A percentile compares a stretch with the other conserved stretches of the same genome.
Evolutionary conservation across 2,113 vertebrate species (phyloP).

Genomic region (Psilopsiagon aymara): DNA sequence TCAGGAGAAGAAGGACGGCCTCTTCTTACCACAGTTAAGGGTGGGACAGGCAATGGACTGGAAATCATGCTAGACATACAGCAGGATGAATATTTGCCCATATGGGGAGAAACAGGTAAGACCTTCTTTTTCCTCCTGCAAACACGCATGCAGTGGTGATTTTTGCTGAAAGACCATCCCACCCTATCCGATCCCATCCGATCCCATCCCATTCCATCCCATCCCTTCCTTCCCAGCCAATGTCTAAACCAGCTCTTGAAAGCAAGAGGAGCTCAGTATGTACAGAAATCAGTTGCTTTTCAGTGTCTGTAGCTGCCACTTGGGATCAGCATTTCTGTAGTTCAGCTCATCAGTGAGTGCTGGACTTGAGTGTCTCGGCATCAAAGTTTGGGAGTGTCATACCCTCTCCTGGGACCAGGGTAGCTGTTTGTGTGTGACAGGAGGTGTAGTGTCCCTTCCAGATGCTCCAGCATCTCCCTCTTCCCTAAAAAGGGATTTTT

Average conservation of each 20-base stretch:
- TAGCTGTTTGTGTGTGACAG: not conserved
- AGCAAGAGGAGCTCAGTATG: not conserved
- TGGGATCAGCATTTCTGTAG: not conserved
- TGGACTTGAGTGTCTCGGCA: not conserved
- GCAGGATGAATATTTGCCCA: conserved; percentile 89
- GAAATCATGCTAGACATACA: conserved; percentile 99
- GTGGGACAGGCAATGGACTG: conserved; percentile 95
- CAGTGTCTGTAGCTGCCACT: accelerated
- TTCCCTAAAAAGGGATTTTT: not conserved
- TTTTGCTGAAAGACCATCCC: not conserved
- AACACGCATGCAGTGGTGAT: not conserved
- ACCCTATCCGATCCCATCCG: not conserved
- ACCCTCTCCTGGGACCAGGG: not conserved
- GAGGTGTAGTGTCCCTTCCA: not conserved
- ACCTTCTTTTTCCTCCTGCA: not conserved
- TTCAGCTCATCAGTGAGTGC: not conserved
- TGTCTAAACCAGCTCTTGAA: not conserved
- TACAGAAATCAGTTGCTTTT: not conserved
- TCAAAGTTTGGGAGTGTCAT: not conserved
- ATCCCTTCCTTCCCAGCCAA: not conserved
- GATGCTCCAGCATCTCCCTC: not conserved
- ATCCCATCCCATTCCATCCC: too few relatives aligned
- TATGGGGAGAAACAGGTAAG: conserved; percentile 87
- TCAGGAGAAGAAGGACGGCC: conserved; percentile 93
- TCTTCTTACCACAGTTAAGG: conserved; percentile 95